Conservation (phyloP, 1,140 invertebrate genomes). For the Drosophila truncata region DNA sequence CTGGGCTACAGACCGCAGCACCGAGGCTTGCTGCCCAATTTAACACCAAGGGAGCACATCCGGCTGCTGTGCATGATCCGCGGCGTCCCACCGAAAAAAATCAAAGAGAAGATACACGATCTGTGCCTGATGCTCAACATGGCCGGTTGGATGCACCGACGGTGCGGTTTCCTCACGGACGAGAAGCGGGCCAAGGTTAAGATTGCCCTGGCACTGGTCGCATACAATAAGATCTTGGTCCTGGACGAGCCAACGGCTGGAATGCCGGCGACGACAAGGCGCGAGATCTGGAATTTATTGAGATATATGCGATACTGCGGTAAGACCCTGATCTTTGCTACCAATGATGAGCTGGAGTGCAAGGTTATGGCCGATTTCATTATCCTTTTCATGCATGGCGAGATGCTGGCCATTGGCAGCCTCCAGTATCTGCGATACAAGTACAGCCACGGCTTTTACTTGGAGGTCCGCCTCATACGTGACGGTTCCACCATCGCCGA, state of each 20-base stretch:
- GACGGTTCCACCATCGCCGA: slow-evolving; percentile 64
- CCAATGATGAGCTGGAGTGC: slow-evolving; percentile 98
- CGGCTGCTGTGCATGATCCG: slow-evolving; percentile 73
- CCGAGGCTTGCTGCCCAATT: slow-evolving; percentile 37
- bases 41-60: slow-evolving; percentile 71
- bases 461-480: slow-evolving; percentile 66
- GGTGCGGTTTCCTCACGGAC: slow-evolving; percentile 43
- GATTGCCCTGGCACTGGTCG: slow-evolving; percentile 65
- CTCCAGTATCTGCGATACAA: slow-evolving; percentile 71
- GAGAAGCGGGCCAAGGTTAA: slow-evolving; percentile 70
- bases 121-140: slow-evolving; percentile 69
- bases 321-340: slow-evolving; percentile 95
- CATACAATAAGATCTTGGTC: slow-evolving; percentile 67
- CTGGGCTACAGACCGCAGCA: slow-evolving; percentile 73
- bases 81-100: slow-evolving; percentile 59
- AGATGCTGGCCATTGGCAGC: slow-evolving; percentile 90
- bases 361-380: slow-evolving; percentile 96
- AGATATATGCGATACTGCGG: slow-evolving; percentile 68
- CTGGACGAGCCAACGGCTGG: slow-evolving; percentile 75
- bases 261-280: slow-evolving; percentile 60
- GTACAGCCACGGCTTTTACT: slow-evolving; percentile 74
- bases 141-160: slow-evolving; percentile 69
- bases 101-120: slow-evolving; percentile 68
- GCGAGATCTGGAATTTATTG: slow-evolving; percentile 76
- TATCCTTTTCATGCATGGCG: slow-evolving; percentile 94